These are phyloP conservation scores for Cranoglanis bouderius DNA, from an alignment of 2,113 vertebrate genomes.

Conservation along the genomic window DNA sequence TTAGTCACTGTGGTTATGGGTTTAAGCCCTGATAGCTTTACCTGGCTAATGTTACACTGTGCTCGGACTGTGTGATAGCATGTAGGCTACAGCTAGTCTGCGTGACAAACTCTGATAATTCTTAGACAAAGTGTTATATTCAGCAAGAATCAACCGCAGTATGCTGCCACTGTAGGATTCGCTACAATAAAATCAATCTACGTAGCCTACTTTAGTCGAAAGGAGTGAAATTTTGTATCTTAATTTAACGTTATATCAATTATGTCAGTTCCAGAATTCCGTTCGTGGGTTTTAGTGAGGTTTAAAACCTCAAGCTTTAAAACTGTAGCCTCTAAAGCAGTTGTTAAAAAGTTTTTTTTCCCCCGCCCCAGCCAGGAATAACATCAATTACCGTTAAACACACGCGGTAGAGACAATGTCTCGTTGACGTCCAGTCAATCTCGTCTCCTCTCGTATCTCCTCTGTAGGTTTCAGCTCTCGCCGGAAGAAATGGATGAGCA, in stretches of 20 bases:
- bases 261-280: conserved; percentile 24
- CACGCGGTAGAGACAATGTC: background rate
- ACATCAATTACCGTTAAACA: background rate
- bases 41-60: background rate
- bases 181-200: background rate
- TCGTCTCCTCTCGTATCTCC: background rate
- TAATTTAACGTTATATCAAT: background rate
- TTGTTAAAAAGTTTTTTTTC: conserved; percentile 3
- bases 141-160: background rate
- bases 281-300: background rate
- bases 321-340: background rate
- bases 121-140: background rate
- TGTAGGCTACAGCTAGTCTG: background rate
- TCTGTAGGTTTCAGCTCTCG: background rate
- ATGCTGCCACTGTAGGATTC: background rate
- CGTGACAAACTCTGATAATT: background rate
- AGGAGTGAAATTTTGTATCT: background rate
- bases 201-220: background rate
- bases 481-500: conserved; percentile 89
- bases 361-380: background rate
- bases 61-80: background rate
- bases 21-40: background rate
- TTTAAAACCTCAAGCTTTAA: background rate
- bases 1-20: background rate
- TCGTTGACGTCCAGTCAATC: background rate